phyloP scores from a whole-genome alignment of 2,888 invertebrate species.

The Stenotaenia linearis region DNA sequence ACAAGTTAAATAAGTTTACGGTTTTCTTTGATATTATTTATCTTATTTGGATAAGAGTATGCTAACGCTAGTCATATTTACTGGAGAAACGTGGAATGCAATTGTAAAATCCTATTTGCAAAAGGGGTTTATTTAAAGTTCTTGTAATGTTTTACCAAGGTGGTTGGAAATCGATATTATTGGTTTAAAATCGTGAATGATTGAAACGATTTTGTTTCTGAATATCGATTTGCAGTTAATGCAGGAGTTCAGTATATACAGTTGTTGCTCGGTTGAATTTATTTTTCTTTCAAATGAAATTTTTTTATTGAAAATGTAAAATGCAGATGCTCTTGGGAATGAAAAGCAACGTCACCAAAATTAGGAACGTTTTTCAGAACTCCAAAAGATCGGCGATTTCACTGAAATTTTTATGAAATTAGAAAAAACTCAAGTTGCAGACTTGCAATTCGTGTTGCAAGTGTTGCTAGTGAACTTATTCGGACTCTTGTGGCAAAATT shows the following conservation, averaged over 20 bases:
- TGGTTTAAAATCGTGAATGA: neutral
- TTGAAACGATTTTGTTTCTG: neutral
- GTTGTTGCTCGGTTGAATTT: neutral
- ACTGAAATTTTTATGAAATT: neutral
- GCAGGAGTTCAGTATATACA: neutral
- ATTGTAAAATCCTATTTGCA: neutral
- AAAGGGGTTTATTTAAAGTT: neutral
- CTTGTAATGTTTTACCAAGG: neutral
- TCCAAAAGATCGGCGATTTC: too few relatives aligned
- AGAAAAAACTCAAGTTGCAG: too few relatives aligned
- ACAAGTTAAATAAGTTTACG: neutral
- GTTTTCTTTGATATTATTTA: slow-evolving; percentile 8
- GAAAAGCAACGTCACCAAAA: neutral
- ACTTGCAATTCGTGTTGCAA: too few relatives aligned
- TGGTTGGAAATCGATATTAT: neutral
- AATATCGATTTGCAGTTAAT: neutral
- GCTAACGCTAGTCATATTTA: neutral
- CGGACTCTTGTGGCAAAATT: too few relatives aligned
- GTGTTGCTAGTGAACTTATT: too few relatives aligned
- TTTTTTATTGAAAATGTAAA: neutral
- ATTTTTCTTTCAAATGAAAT: neutral
- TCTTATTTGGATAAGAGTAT: neutral
- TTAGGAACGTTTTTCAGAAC: too few relatives aligned
- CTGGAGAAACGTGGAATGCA: neutral
- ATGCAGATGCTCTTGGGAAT: neutral